Conservation (phyloP, 1,140 invertebrate species). For the Zophobas morio region DNA sequence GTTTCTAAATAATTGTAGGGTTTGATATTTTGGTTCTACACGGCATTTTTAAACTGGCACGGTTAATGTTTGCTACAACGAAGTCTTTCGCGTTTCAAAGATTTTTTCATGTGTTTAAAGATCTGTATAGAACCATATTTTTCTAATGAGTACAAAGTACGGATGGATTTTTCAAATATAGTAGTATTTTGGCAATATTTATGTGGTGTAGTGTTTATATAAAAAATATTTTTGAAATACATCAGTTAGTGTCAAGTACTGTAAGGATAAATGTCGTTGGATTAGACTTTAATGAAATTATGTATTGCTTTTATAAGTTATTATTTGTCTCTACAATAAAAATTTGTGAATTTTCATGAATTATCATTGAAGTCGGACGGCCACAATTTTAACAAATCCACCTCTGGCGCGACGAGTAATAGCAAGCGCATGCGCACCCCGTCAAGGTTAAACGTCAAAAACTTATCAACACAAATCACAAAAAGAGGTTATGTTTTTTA, state of each 20-base stretch:
- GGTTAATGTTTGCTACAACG: constrained; percentile 33
- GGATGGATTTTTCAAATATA: constrained; percentile 47
- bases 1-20: constrained; percentile 37
- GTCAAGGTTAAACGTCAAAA: background rate
- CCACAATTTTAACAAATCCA: too few species aligned
- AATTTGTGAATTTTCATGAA: constrained; percentile 15
- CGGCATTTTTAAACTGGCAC: constrained; percentile 31
- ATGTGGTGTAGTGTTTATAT: constrained; percentile 49
- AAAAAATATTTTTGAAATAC: constrained; percentile 53
- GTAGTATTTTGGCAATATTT: constrained; percentile 56
- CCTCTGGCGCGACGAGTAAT: too few species aligned
- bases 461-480: background rate
- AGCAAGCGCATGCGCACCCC: background rate
- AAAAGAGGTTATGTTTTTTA: constrained; percentile 20
- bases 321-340: constrained; percentile 54
- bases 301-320: constrained; percentile 55
- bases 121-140: constrained; percentile 48
- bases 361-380: background rate
- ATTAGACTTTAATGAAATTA: constrained; percentile 52
- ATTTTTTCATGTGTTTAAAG: constrained; percentile 31
- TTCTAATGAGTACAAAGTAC: constrained; percentile 50
- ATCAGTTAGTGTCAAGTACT: constrained; percentile 49
- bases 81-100: constrained; percentile 25
- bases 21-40: constrained; percentile 44
- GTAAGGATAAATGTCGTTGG: constrained; percentile 50